Evolutionary conservation across 2,113 vertebrate genomes (phyloP).

Genomic region (Romanogobio albipinnatus): DNA sequence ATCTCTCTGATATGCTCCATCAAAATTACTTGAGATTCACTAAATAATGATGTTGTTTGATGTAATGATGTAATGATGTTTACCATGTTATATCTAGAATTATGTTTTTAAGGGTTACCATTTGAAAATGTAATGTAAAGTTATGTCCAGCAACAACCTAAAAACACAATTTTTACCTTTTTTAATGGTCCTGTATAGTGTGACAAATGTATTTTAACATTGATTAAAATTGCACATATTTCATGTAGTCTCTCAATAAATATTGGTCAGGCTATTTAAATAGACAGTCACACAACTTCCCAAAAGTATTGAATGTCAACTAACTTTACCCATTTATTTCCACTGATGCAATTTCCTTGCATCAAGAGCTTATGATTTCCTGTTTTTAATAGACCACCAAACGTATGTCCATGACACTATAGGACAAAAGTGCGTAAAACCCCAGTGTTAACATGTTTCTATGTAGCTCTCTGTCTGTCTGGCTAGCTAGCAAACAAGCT

Average conservation of each 20-base stretch:
- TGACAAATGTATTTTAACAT: not conserved
- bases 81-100: not conserved
- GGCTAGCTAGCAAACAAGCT: slow-evolving; percentile 22
- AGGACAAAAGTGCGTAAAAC: not conserved
- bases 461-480: not conserved
- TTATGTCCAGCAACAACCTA: not conserved
- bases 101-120: no score
- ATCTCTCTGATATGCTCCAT: not conserved
- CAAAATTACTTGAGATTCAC: not conserved
- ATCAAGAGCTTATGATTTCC: not conserved
- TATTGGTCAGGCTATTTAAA: not conserved
- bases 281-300: not conserved
- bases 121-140: not conserved
- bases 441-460: not conserved
- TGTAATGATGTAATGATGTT: no score
- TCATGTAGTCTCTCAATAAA: not conserved
- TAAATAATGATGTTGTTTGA: not conserved
- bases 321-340: not conserved
- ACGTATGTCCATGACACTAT: not conserved
- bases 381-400: not conserved
- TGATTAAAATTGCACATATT: not conserved
- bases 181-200: not conserved
- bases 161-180: not conserved
- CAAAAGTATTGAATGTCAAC: not conserved
- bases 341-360: not conserved